Conservation (phyloP, 2,888 invertebrate genomes). For the Sepiola atlantica region DNA sequence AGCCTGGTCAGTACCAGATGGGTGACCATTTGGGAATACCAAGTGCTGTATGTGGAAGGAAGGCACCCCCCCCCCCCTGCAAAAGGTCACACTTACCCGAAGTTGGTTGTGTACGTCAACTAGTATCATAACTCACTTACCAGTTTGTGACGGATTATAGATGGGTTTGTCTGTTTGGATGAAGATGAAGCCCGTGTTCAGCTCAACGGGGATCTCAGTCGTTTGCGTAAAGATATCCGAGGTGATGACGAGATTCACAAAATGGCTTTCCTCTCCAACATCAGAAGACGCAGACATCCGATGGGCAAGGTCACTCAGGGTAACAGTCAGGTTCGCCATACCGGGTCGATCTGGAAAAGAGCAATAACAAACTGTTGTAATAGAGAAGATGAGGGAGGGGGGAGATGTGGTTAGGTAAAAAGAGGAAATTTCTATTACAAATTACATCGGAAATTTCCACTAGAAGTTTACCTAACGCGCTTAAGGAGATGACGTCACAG, state of each 20-base stretch:
- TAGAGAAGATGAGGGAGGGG: no score
- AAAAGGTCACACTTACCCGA: no score
- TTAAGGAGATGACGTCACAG: no score
- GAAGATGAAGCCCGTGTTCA: conserved; percentile 57
- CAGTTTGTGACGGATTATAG: conserved; percentile 65
- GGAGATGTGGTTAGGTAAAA: not conserved
- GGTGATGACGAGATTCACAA: not conserved
- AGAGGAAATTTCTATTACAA: not conserved
- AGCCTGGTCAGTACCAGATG: no score
- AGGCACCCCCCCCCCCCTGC: no score
- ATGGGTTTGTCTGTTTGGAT: conserved; percentile 66
- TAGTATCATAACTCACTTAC: no score
- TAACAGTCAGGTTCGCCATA: not conserved
- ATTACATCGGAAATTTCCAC: no score
- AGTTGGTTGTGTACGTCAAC: no score
- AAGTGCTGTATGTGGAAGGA: no score
- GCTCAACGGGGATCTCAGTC: not conserved
- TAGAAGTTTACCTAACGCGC: no score
- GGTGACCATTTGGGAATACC: no score
- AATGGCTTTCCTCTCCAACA: not conserved
- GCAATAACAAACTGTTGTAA: not conserved
- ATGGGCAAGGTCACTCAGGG: not conserved
- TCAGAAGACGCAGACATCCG: not conserved
- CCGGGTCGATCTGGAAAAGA: not conserved
- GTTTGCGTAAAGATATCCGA: not conserved